Percentiles rank a stretch among this genome's conserved stretches.
Evolutionary conservation across 2,113 vertebrate species (phyloP).

Genomic region (Esox niger): DNA sequence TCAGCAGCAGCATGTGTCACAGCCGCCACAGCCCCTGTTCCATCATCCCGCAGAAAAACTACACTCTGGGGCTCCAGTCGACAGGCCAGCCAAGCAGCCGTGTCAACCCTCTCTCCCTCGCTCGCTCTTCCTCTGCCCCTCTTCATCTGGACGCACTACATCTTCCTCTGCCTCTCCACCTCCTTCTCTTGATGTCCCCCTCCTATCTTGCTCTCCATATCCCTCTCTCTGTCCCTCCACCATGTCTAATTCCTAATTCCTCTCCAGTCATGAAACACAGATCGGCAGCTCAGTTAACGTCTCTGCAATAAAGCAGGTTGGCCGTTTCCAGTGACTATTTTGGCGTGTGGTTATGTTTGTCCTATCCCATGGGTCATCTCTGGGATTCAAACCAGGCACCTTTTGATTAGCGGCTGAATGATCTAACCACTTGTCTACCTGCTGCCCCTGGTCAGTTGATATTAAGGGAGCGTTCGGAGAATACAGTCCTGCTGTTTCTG

Average conservation of each 20-base stretch:
- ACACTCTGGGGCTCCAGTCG: slow-evolving; percentile 42
- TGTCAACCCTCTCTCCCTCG: slow-evolving; percentile 26
- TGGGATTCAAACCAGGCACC: too few species aligned
- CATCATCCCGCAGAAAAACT: slow-evolving; percentile 62
- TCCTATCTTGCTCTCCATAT: slow-evolving; percentile 12
- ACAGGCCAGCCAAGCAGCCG: slow-evolving; percentile 30
- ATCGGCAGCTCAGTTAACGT: not conserved
- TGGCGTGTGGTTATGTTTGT: too few species aligned
- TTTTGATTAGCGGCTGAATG: too few species aligned
- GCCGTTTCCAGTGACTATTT: not conserved
- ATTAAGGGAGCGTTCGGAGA: slow-evolving; percentile 29
- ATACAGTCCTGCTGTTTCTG: slow-evolving; percentile 11
- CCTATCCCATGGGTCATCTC: too few species aligned
- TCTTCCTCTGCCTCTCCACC: not conserved
- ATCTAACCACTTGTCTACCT: too few species aligned
- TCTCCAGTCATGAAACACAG: not conserved
- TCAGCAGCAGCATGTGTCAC: slow-evolving; percentile 66
- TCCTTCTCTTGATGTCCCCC: not conserved
- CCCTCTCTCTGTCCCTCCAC: slow-evolving; percentile 1
- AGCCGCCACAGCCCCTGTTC: slow-evolving; percentile 53
- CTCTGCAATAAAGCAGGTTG: not conserved
- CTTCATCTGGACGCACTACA: not conserved
- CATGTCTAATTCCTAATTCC: not conserved
- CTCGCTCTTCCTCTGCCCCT: not conserved
- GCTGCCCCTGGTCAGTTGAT: slow-evolving; percentile 32